These are phyloP conservation scores for Erpetoichthys calabaricus DNA, from an alignment of 2,797 vertebrate genomes.

Conservation along the genomic window DNA sequence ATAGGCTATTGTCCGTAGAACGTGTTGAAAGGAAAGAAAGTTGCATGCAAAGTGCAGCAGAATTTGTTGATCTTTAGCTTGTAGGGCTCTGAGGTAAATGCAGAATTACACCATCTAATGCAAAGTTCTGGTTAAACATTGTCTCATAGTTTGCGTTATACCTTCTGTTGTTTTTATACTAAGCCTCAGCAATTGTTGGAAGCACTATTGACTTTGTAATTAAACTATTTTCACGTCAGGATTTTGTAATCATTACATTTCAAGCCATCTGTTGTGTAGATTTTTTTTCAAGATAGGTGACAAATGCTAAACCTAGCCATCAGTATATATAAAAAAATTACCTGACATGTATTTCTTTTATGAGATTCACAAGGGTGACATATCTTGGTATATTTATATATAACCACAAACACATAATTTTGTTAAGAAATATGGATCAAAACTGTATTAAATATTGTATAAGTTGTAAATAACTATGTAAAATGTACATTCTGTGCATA, in stretches of 20 bases:
- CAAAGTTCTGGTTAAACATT: conserved; percentile 99
- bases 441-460: no score
- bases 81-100: conserved; percentile 41
- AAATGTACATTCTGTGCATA: no score
- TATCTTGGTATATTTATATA: no score
- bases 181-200: conserved; percentile 76
- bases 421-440: no score
- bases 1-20: no score
- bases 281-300: conserved; percentile 50
- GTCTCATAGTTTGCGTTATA: conserved; percentile 78
- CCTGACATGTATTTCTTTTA: no score
- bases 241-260: conserved; percentile 96
- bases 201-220: conserved; percentile 99
- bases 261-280: conserved; percentile 86
- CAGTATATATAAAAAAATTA: no score
- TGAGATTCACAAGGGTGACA: no score
- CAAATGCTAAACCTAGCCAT: conserved; percentile 17
- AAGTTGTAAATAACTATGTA: no score
- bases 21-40: no score
- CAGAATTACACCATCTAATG: conserved; percentile 58
- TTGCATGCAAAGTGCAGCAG: conserved; percentile 25
- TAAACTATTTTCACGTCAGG: conserved; percentile 97
- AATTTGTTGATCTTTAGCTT: conserved; percentile 48
- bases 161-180: conserved; percentile 98
- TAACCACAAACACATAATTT: no score